A percentile compares a stretch with the other conserved stretches of the same genome.
These are phyloP conservation scores for Elgaria multicarinata DNA, from an alignment of 2,113 vertebrate species.

Conservation along the genomic window DNA sequence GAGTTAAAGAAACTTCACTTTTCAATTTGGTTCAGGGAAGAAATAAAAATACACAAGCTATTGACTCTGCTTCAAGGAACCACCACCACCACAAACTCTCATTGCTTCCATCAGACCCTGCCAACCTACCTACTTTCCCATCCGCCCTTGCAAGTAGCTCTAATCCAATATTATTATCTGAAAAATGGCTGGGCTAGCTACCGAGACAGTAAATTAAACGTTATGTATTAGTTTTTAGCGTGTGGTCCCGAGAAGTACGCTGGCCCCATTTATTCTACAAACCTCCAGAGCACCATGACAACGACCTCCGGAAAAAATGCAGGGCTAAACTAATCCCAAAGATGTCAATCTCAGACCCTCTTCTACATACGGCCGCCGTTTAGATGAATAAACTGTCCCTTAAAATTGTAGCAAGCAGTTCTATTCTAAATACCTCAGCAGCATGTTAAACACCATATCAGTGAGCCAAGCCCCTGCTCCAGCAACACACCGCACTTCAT, in stretches of 20 bases:
- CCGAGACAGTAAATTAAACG: constrained; percentile 97
- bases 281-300: constrained; percentile 76
- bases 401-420: constrained; percentile 83
- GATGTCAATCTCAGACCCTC: constrained; percentile 80
- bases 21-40: constrained; percentile 54
- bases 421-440: constrained; percentile 81
- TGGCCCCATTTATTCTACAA: constrained; percentile 81
- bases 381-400: constrained; percentile 87
- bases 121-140: constrained; percentile 46
- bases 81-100: constrained; percentile 35
- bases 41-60: constrained; percentile 55
- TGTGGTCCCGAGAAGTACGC: constrained; percentile 73
- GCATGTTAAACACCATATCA: constrained; percentile 83
- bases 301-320: constrained; percentile 82
- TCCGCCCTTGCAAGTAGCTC: constrained; percentile 76
- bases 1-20: constrained; percentile 59
- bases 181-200: constrained; percentile 89
- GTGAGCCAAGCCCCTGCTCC: constrained; percentile 75
- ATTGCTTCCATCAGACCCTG: constrained; percentile 35
- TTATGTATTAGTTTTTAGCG: constrained; percentile 91
- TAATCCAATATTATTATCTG: constrained; percentile 96
- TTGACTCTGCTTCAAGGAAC: constrained; percentile 19
- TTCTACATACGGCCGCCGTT: constrained; percentile 82
- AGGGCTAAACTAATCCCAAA: constrained; percentile 87
- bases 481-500: constrained; percentile 67